phyloP scores from a whole-genome alignment of 2,113 vertebrate species.

The Ammodytes dubius region DNA sequence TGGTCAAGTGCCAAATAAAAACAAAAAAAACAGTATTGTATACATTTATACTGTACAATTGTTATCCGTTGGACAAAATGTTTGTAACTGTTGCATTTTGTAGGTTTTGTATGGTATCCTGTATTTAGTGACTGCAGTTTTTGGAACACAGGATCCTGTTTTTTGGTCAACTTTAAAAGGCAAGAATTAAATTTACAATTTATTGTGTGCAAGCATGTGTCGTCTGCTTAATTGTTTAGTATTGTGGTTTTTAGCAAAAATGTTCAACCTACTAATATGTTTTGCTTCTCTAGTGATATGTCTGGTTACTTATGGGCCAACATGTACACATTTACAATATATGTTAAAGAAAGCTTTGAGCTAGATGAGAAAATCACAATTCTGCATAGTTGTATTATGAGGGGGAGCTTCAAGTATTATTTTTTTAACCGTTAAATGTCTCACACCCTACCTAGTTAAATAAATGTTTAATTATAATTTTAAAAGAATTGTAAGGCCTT shows the following conservation, averaged over 20 bases:
- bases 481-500: background rate
- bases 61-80: conserved; percentile 84
- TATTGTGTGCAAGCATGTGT: conserved; percentile 64
- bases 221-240: conserved; percentile 27
- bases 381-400: background rate
- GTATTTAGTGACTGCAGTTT: conserved; percentile 83
- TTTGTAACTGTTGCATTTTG: conserved; percentile 88
- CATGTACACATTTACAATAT: too few relatives aligned
- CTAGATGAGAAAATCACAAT: too few relatives aligned
- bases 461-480: background rate
- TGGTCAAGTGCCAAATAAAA: conserved; percentile 86
- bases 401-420: background rate
- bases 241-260: background rate
- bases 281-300: too few relatives aligned
- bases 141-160: conserved; percentile 78
- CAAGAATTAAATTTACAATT: conserved; percentile 80
- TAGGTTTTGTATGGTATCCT: conserved; percentile 87
- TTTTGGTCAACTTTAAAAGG: conserved; percentile 76
- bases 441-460: background rate
- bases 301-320: too few relatives aligned
- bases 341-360: too few relatives aligned
- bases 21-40: conserved; percentile 84
- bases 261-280: background rate
- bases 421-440: background rate
- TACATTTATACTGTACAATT: conserved; percentile 86